Percentiles rank a stretch among this genome's conserved stretches.
These are phyloP conservation scores for Poecilia wingei DNA, from an alignment of 2,797 vertebrate species.

Conservation along the genomic window DNA sequence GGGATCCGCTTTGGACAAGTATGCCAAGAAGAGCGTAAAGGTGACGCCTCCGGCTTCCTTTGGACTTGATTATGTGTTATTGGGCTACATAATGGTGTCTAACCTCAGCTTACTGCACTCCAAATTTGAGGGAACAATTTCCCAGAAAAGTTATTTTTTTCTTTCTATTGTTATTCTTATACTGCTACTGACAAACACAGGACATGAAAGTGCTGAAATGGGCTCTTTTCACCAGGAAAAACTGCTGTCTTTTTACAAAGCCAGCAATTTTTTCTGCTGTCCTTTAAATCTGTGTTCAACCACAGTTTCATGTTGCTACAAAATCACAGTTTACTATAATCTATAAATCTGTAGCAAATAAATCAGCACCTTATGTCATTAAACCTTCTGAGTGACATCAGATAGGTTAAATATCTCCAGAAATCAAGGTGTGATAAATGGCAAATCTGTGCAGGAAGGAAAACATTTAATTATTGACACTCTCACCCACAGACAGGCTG, in stretches of 20 bases:
- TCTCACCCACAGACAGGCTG: neutral
- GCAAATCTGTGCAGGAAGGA: neutral
- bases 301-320: neutral
- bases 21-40: slow-evolving; percentile 96
- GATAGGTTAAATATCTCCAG: neutral
- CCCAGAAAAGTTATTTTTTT: neutral
- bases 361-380: neutral
- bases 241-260: neutral
- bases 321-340: neutral
- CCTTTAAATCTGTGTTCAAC: neutral
- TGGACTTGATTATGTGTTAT: neutral
- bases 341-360: neutral
- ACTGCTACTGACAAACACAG: neutral
- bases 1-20: slow-evolving; percentile 91
- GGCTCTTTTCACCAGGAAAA: neutral
- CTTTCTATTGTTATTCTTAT: neutral
- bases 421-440: neutral
- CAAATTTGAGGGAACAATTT: neutral
- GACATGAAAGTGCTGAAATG: neutral
- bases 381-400: neutral
- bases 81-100: neutral
- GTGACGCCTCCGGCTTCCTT: slow-evolving; percentile 40
- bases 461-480: neutral
- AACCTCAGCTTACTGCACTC: neutral
- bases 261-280: neutral